Percentiles rank a stretch among this genome's conserved stretches.
These are phyloP conservation scores for Electrophaes corylata DNA, from an alignment of 2,888 invertebrate genomes.

Conservation along the genomic window DNA sequence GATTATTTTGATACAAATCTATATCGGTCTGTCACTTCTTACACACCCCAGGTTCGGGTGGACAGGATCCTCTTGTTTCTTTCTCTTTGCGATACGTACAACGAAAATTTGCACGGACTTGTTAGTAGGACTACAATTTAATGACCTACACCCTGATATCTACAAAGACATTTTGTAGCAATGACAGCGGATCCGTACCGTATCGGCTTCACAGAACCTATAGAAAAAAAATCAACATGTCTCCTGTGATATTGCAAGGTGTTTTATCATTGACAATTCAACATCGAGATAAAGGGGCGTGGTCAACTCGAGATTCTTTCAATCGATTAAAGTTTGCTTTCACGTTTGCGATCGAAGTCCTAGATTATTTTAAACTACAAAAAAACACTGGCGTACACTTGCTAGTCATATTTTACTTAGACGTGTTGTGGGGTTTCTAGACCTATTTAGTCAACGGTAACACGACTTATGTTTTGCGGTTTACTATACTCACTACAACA, in stretches of 20 bases:
- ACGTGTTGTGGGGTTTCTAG: too few relatives aligned
- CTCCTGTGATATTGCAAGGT: slow-evolving; percentile 73
- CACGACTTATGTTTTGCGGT: too few relatives aligned
- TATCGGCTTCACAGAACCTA: slow-evolving; percentile 84
- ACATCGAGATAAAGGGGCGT: slow-evolving; percentile 65
- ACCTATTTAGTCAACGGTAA: too few relatives aligned
- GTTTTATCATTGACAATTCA: slow-evolving; percentile 74
- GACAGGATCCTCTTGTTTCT: slow-evolving; percentile 78
- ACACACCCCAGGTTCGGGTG: slow-evolving; percentile 83
- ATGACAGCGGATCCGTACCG: slow-evolving; percentile 82
- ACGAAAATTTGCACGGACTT: slow-evolving; percentile 77
- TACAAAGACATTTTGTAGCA: slow-evolving; percentile 84
- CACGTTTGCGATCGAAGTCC: neutral
- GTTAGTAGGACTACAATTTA: slow-evolving; percentile 75
- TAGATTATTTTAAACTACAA: too few relatives aligned
- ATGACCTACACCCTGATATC: slow-evolving; percentile 84
- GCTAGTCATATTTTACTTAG: too few relatives aligned
- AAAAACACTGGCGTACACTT: too few relatives aligned
- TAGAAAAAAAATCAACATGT: slow-evolving; percentile 83
- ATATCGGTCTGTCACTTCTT: slow-evolving; percentile 80
- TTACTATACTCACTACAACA: too few relatives aligned
- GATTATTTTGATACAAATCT: slow-evolving; percentile 85
- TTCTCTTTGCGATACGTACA: slow-evolving; percentile 68
- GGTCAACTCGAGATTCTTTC: slow-evolving; percentile 42
- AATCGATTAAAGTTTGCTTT: slow-evolving; percentile 42